phyloP scores from a whole-genome alignment of 92 coral and sea anemone species.

The Phymanthus crucifer region DNA sequence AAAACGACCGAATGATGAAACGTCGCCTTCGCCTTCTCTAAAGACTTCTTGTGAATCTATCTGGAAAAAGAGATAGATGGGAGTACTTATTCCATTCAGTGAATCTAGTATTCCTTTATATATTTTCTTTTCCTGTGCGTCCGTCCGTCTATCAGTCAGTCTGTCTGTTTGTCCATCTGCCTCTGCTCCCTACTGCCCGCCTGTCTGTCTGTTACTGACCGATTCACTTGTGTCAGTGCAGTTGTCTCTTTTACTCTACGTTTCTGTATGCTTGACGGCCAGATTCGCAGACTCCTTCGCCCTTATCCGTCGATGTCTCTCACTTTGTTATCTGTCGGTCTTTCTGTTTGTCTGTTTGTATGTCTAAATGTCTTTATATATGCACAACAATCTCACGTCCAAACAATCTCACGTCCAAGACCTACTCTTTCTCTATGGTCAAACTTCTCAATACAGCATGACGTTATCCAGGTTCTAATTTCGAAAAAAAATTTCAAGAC shows the following conservation, averaged over 20 bases:
- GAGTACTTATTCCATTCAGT: neutral
- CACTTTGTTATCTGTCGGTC: too few species aligned
- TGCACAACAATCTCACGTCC: neutral
- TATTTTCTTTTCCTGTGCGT: neutral
- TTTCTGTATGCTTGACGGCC: too few species aligned
- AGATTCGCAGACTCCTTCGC: too few species aligned
- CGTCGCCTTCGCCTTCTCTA: conserved; percentile 7
- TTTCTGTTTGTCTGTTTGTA: too few species aligned
- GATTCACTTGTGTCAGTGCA: too few species aligned
- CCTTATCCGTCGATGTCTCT: too few species aligned
- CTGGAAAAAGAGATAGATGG: conserved; percentile 59
- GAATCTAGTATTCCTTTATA: neutral
- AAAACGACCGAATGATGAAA: conserved; percentile 39
- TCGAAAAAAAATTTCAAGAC: neutral
- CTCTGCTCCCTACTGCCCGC: neutral
- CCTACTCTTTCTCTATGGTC: neutral
- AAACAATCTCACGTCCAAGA: neutral
- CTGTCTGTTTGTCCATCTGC: neutral
- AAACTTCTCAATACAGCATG: neutral
- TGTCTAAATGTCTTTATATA: neutral
- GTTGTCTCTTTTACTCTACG: too few species aligned
- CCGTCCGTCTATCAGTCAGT: neutral
- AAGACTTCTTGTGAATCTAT: conserved; percentile 59
- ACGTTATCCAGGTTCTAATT: neutral
- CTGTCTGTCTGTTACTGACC: neutral